Percentiles rank a stretch among this genome's conserved stretches.
Evolutionary conservation across 2,797 vertebrate species (phyloP).

Genomic region (Melanotaenia parkinsoni): DNA sequence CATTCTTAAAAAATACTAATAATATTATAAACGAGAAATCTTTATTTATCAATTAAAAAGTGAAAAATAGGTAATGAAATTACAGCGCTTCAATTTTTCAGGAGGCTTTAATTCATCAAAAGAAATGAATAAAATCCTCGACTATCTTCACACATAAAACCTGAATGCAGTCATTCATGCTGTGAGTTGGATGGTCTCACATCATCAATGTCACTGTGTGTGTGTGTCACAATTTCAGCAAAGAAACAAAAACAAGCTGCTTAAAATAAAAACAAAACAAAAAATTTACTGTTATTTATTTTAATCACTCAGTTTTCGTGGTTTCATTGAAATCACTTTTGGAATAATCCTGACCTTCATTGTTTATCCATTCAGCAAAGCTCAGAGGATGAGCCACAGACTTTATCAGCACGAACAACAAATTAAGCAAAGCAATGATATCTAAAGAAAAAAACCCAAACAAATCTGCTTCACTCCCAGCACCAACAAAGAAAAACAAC

Average conservation of each 20-base stretch:
- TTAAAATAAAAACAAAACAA: constrained; percentile 4
- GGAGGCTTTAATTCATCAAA: neutral
- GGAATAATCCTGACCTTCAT: constrained; percentile 40
- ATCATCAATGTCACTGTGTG: constrained; percentile 1
- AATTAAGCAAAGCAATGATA: constrained; percentile 64
- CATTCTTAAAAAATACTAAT: too few species aligned
- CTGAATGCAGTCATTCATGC: neutral
- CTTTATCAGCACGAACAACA: constrained; percentile 53
- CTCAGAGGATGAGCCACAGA: constrained; percentile 52
- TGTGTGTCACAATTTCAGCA: neutral
- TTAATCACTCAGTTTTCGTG: constrained; percentile 29
- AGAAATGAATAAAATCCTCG: neutral
- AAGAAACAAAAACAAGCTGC: neutral
- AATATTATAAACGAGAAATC: too few species aligned
- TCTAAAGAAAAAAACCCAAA: constrained; percentile 25
- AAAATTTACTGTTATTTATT: constrained; percentile 26
- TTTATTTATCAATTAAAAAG: too few species aligned
- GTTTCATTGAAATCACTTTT: constrained; percentile 45
- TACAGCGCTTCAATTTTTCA: neutral
- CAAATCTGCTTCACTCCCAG: constrained; percentile 32
- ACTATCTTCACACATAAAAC: too few species aligned
- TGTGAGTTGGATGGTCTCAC: neutral
- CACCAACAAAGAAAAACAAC: constrained; percentile 52
- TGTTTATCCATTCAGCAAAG: constrained; percentile 51
- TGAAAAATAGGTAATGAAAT: neutral